Conservation (phyloP, 2,797 vertebrate species). For the Perodicticus potto region DNA sequence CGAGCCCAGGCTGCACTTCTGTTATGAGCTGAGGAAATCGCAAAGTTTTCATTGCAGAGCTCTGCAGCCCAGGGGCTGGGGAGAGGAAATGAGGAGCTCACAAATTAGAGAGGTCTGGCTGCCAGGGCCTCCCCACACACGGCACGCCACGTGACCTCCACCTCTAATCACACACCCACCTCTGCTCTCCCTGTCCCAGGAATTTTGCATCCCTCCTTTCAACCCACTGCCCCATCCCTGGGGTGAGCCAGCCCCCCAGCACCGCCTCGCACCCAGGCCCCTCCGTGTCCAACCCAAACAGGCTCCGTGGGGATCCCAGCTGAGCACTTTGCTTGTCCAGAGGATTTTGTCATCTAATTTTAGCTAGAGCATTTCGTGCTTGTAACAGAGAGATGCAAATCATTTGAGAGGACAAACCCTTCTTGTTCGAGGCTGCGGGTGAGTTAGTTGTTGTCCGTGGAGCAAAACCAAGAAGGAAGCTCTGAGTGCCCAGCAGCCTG, state of each 20-base stretch:
- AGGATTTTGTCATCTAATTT: constrained; percentile 53
- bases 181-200: neutral
- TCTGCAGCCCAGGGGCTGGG: fast-evolving
- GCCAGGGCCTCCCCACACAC: neutral
- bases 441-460: fast-evolving
- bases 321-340: neutral
- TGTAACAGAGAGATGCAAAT: constrained; percentile 8
- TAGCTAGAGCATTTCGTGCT: neutral
- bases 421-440: neutral
- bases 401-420: constrained; percentile 39
- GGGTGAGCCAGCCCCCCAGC: neutral
- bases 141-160: neutral
- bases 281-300: constrained; percentile 58
- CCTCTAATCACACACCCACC: neutral
- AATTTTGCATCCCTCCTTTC: neutral
- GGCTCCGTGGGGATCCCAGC: neutral
- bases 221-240: neutral
- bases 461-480: neutral
- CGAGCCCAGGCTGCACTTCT: fast-evolving
- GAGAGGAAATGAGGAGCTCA: fast-evolving
- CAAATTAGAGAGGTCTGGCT: neutral
- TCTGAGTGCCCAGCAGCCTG: fast-evolving
- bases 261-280: fast-evolving
- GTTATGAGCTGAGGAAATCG: fast-evolving
- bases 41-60: neutral